Evolutionary conservation across 2,888 invertebrate species (phyloP), one percentile per base, ranked within the genome.

Genomic region (Barypeithes pellucidus): DNA sequence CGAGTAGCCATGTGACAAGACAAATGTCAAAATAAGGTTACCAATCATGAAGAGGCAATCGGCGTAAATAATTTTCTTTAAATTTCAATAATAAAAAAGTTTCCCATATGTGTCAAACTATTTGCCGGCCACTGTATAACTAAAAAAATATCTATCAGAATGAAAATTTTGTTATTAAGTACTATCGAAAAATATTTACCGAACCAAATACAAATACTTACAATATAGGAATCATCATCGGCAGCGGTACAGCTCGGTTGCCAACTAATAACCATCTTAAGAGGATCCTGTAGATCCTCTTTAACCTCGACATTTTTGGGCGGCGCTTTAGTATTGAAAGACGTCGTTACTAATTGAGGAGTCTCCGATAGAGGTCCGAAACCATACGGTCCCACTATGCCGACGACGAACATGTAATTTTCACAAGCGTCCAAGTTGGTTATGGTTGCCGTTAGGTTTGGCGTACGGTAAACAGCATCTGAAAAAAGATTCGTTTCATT

Each of bases 391-490:
- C 89, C 89, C 11, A 91, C 83, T 1, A 92, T 84, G 0, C 92
- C 93, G 3, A 94, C 91, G 3, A 90, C 89, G 82, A 95, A 91
- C 66, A 91, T 84, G 83, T 95, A 95, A 0, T 88, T 89, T 81
- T 93, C 92, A 79, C 95, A 96, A 0, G 94, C 90, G 76, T 91
- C 89, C 77, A 95, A 83, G 50, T 90, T 87, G 3, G 88, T 87
- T 9, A 95, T 86, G 0, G 88, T 86, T 2, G 89, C 86, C 9
- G 88, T 88, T 1, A 89, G 86, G 65, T 89, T 87, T 8, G 85
- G 84, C 0, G 92, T 92, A 3, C 59, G 54, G 50, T 60, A 67
- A 29, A n/a, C 29, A 3, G 59, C 59, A 47, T 59, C 71, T 71
- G 60, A 3, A 70, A 63, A 57, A 20, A 45, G 41, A 59, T n/a